phyloP scores from a whole-genome alignment of 1,140 invertebrate genomes.

The Caenorhabditis briggsae region DNA sequence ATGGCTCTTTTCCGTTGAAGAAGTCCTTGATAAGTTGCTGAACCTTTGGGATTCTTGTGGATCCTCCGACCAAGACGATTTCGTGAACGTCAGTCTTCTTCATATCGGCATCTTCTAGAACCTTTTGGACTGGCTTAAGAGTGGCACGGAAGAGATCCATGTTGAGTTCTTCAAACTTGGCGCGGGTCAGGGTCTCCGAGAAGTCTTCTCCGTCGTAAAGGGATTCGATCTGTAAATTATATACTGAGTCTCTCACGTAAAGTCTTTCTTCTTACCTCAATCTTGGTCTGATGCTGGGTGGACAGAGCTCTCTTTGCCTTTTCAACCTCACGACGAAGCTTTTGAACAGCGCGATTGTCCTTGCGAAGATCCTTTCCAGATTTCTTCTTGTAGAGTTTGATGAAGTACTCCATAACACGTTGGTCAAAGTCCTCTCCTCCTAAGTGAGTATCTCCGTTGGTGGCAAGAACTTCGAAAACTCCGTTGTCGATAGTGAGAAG shows the following conservation, averaged over 20 bases:
- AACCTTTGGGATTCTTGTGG: slow-evolving; percentile 97
- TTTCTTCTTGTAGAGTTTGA: slow-evolving; percentile 63
- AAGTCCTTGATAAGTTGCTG: slow-evolving; percentile 98
- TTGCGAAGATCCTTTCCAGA: slow-evolving; percentile 85
- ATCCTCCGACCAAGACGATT: slow-evolving; percentile 86
- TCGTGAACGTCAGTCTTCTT: slow-evolving; percentile 85
- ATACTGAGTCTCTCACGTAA: not conserved
- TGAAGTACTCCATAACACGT: slow-evolving; percentile 67
- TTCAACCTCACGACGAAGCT: slow-evolving; percentile 85
- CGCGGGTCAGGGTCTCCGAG: slow-evolving; percentile 92
- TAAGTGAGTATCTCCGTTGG: slow-evolving; percentile 85
- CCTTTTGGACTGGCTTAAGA: slow-evolving; percentile 89
- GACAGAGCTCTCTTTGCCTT: slow-evolving; percentile 93
- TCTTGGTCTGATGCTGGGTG: slow-evolving; percentile 90
- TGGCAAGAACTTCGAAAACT: slow-evolving; percentile 90
- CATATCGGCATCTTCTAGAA: slow-evolving; percentile 84
- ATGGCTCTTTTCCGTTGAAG: slow-evolving; percentile 97
- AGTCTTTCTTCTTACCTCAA: slow-evolving; percentile 81
- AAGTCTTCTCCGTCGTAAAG: slow-evolving; percentile 94
- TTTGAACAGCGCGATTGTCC: slow-evolving; percentile 90
- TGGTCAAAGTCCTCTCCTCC: slow-evolving; percentile 80
- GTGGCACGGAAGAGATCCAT: slow-evolving; percentile 88
- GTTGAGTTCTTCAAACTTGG: slow-evolving; percentile 91
- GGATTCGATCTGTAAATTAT: slow-evolving; percentile 84
- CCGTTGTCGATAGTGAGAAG: slow-evolving; percentile 98